Percentiles rank a stretch among this genome's conserved stretches.
phyloP scores from a whole-genome alignment of 2,113 vertebrate genomes.

The Channa argus region DNA sequence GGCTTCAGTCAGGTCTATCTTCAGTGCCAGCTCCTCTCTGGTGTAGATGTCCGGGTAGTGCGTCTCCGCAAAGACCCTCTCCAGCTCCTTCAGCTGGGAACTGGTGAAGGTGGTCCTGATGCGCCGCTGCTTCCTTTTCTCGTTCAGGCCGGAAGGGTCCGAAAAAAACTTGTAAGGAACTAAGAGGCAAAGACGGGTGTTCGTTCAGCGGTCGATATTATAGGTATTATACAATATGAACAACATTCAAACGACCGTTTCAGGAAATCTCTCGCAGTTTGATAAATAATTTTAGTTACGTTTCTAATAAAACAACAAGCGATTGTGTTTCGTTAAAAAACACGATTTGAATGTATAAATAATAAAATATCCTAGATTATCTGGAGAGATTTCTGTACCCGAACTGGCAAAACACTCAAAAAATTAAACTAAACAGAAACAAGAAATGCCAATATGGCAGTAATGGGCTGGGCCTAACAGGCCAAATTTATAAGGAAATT shows the following conservation, averaged over 20 bases:
- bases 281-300: no score
- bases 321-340: no score
- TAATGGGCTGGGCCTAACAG: neutral
- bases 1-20: slow-evolving; percentile 96
- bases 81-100: slow-evolving; percentile 95
- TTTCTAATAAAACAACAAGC: neutral
- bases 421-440: no score
- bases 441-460: no score
- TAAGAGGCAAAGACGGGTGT: slow-evolving; percentile 37
- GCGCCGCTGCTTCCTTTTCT: slow-evolving; percentile 95
- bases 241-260: no score
- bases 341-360: no score
- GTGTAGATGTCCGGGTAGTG: slow-evolving; percentile 96
- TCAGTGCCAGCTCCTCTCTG: slow-evolving; percentile 93
- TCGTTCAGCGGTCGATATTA: neutral
- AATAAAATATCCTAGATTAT: no score
- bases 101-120: slow-evolving; percentile 97
- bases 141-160: slow-evolving; percentile 92
- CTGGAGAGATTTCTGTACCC: no score
- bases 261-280: neutral
- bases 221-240: no score
- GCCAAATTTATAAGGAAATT: neutral
- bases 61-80: slow-evolving; percentile 94
- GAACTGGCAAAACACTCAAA: neutral
- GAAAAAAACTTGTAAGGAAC: slow-evolving; percentile 94